Evolutionary conservation across 2,797 vertebrate species (phyloP), one percentile per base, ranked within the genome.

Genomic region (Carapus acus): DNA sequence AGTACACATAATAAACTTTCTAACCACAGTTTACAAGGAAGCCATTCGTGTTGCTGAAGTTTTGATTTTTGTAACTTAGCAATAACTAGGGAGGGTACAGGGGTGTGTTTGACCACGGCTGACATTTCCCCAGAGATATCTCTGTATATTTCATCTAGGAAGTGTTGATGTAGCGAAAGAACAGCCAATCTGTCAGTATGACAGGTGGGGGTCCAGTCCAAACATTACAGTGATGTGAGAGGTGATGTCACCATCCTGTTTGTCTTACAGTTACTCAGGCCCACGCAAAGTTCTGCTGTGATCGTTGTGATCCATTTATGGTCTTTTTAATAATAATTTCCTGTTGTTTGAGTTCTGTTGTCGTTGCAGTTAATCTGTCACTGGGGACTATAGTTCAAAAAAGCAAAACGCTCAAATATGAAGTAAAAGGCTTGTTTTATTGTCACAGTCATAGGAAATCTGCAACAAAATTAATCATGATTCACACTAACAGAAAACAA

Each of bases 1-100:
- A 98, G 73, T 90, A 27, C 6, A 90, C 92, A 83, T 90, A 58
- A n/a, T 71, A 93, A 91, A 85, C 58, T 53, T 75, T 82, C 53
- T 61, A 27, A 43, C 43, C 57, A 47, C 16, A 48, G 41, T 24
- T 45, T 68, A 69, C 71, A 67, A 69, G 64, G 73, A 79, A 81
- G 72, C 62, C 67, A 33, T 72, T 77, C 82, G 67, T 54, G 50
- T 78, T 85, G 69, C 80, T 79, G 80, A 81, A 84, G 87, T 89
- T 89, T 85, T 89, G 87, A 84, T 48, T 73, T 16, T 8, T 82
- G 81, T 87, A 80, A 82, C 85, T 81, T 80, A 85, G 79, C 77
- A 83, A 78, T 84, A 86, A n/a, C n/a, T n/a, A n/a, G n/a, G n/a
- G 54, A 57, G 50, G 45, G 51, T 40, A 36, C 14, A n/a, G 14